Evolutionary conservation across 2,797 vertebrate genomes (phyloP), one percentile per base, ranked within the genome.

Genomic region (Artibeus lituratus): DNA sequence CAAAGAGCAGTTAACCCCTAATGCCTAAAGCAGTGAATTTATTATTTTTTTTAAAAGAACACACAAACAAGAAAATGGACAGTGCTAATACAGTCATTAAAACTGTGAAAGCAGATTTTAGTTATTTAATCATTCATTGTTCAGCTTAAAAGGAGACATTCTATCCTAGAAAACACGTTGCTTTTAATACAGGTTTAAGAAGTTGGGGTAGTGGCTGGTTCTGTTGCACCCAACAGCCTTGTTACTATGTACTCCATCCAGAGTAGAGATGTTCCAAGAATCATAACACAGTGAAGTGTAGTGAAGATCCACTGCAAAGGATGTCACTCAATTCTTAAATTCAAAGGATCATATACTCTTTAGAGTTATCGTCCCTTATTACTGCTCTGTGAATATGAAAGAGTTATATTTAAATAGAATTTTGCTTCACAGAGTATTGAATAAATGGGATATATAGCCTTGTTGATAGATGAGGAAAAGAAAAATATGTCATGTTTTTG

Each of bases 221-320:
- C 42, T 87, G 32, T 15, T 76, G 47, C 90, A 19, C 92, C 78
- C 74, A 42, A 55, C 62, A 81, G 39, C 2, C n/a, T 82, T 76
- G 29, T 84, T 83, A 83, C 51, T 76, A 24, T n/a, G n/a, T 57
- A 47, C 11, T 11, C 44, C 12, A 29, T 65, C 10, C 8, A 74
- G 35, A 93, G 35, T 53, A 80, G 72, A 47, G 26, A 47, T 89
- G 87, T 97, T 84, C 44, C 11, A 81, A 81, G 93, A 91, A 81
- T 72, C 49, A 77, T 19, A 42, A 47, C 78, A 35, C 18, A 62
- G 1, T 77, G 49, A 67, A 80, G 49, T 70, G 3, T 21, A 35
- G 51, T 95, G 86, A 90, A 95, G 29, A 62, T 90, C 62, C 69
- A 89, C 47, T 29, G 26, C 49, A 57, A 44, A 49, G 37, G 89